Conservation (phyloP, 2,113 vertebrate species). For the Salvator merianae region DNA sequence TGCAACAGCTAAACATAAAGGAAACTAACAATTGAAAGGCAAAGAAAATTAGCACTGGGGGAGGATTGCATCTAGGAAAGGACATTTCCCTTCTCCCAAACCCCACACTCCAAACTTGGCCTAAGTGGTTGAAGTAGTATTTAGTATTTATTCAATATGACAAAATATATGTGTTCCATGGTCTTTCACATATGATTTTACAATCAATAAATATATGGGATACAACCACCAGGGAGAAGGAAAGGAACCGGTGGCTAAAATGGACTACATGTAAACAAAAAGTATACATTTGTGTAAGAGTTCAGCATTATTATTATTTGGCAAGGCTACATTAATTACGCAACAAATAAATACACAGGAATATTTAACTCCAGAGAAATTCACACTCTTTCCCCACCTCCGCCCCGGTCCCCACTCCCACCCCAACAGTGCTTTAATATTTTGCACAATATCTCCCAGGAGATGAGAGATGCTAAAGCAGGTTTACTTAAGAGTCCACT, state of each 20-base stretch:
- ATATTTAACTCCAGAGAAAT: slow-evolving; percentile 39
- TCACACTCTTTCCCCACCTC: not conserved
- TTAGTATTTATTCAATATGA: slow-evolving; percentile 74
- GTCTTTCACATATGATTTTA: slow-evolving; percentile 51
- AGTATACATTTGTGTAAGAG: slow-evolving; percentile 50
- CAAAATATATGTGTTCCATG: slow-evolving; percentile 77
- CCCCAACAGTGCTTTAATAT: slow-evolving; percentile 35
- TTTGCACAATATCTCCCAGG: slow-evolving; percentile 39
- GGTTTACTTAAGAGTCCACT: slow-evolving; percentile 28
- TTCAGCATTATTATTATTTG: slow-evolving; percentile 34
- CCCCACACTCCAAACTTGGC: not conserved
- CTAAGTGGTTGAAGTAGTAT: slow-evolving; percentile 23
- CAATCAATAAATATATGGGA: slow-evolving; percentile 73
- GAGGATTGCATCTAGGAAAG: not conserved
- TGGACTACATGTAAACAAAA: slow-evolving; percentile 54
- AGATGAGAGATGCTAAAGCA: slow-evolving; percentile 34
- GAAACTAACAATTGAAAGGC: rapidly evolving
- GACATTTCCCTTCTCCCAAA: too few relatives aligned
- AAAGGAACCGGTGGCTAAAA: slow-evolving; percentile 27
- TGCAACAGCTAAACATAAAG: too few relatives aligned
- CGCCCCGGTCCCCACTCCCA: not conserved
- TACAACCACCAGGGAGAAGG: slow-evolving; percentile 29
- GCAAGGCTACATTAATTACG: slow-evolving; percentile 51
- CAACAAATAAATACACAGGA: slow-evolving; percentile 70
- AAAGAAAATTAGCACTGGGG: not conserved